phyloP scores from a whole-genome alignment of 2,888 invertebrate genomes.

The Tenthredo notha region DNA sequence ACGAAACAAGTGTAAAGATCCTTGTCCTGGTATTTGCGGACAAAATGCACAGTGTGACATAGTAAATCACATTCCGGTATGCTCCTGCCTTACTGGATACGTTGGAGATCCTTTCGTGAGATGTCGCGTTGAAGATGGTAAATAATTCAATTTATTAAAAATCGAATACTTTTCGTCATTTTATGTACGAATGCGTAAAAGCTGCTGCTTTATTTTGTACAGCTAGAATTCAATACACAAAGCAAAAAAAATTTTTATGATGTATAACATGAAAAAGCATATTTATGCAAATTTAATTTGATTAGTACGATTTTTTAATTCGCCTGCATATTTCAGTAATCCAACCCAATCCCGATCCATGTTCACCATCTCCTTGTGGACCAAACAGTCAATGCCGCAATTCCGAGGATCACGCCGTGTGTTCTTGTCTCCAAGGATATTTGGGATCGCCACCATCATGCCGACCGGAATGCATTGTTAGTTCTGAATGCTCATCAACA shows the following conservation, averaged over 20 bases:
- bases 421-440: conserved; percentile 78
- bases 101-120: conserved; percentile 78
- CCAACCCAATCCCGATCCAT: conserved; percentile 70
- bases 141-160: neutral
- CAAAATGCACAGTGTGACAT: conserved; percentile 88
- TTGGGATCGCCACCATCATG: conserved; percentile 79
- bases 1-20: conserved; percentile 90
- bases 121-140: conserved; percentile 72
- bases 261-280: neutral
- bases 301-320: conserved; percentile 39
- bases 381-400: conserved; percentile 77
- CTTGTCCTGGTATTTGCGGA: conserved; percentile 91
- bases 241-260: neutral
- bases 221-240: neutral
- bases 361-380: conserved; percentile 77
- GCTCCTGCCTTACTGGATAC: conserved; percentile 79
- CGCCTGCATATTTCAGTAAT: conserved; percentile 63
- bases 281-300: neutral
- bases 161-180: neutral
- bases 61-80: conserved; percentile 86
- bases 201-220: neutral
- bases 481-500: conserved; percentile 78
- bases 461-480: conserved; percentile 77
- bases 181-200: neutral
- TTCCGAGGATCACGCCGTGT: conserved; percentile 76